Percentiles rank a stretch among this genome's conserved stretches.
Evolutionary conservation across 2,797 vertebrate species (phyloP).

Genomic region (Pangasius macronema): DNA sequence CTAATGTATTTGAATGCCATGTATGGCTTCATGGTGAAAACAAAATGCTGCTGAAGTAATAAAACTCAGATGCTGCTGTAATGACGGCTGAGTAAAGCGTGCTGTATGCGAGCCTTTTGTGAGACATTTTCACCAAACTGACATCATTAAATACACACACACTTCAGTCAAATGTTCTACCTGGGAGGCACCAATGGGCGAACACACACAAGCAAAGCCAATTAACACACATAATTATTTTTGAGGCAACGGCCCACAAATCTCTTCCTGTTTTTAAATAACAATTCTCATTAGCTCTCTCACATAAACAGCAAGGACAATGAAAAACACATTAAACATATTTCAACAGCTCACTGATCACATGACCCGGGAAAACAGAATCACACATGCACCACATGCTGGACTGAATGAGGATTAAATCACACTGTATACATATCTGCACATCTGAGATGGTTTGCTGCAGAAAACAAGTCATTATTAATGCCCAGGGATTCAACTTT

Average conservation of each 20-base stretch:
- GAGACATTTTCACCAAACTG: slow-evolving; percentile 43
- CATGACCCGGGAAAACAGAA: slow-evolving; percentile 6
- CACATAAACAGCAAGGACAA: slow-evolving; percentile 38
- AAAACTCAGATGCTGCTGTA: neutral
- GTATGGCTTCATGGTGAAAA: neutral
- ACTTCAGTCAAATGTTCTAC: slow-evolving; percentile 49
- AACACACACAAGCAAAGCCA: slow-evolving; percentile 64
- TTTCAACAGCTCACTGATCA: slow-evolving; percentile 4
- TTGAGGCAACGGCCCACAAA: slow-evolving; percentile 64
- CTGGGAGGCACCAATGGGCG: slow-evolving; percentile 44
- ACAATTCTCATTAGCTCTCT: slow-evolving; percentile 60
- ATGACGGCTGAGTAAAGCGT: slow-evolving; percentile 1
- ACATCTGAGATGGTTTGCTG: slow-evolving; percentile 11
- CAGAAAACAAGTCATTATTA: slow-evolving; percentile 18
- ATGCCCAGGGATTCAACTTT: slow-evolving; percentile 53
- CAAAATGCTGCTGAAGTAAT: neutral
- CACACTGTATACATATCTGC: slow-evolving; percentile 17
- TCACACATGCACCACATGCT: slow-evolving; percentile 32
- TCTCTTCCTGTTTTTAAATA: slow-evolving; percentile 73
- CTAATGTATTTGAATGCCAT: neutral
- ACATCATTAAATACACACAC: slow-evolving; percentile 47
- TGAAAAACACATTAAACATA: slow-evolving; percentile 46
- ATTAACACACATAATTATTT: slow-evolving; percentile 80
- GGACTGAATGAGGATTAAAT: slow-evolving; percentile 41
- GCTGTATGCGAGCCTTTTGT: slow-evolving; percentile 21